phyloP scores from a whole-genome alignment of 2,888 invertebrate genomes.

The Fragum fragum region DNA sequence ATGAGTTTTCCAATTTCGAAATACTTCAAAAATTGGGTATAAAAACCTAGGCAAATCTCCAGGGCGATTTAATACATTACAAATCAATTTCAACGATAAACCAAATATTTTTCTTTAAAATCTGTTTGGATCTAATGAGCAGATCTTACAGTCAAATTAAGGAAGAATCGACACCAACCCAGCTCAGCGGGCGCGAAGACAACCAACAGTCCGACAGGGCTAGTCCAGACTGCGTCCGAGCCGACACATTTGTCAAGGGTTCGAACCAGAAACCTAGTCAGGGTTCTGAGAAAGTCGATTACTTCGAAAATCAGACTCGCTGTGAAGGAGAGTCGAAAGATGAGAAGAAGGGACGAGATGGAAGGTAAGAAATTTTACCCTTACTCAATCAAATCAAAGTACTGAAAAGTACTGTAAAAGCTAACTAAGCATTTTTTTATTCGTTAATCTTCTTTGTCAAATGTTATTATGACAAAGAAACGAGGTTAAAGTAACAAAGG shows the following conservation, averaged over 20 bases:
- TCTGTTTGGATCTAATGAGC: conserved; percentile 21
- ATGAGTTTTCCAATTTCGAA: conserved; percentile 19
- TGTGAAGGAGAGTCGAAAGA: not conserved
- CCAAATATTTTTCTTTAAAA: not conserved
- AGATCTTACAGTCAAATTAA: conserved; percentile 21
- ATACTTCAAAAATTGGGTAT: not conserved
- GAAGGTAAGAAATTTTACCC: conserved; percentile 11
- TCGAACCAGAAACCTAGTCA: conserved; percentile 5
- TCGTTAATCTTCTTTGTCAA: no score
- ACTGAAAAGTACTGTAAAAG: no score
- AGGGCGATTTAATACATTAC: not conserved
- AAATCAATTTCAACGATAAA: conserved; percentile 18
- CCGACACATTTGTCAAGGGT: not conserved
- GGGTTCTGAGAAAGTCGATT: not conserved
- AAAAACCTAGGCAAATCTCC: not conserved
- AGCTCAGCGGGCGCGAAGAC: conserved; percentile 11
- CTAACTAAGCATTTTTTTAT: no score
- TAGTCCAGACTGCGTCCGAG: not conserved
- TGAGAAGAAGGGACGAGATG: not conserved
- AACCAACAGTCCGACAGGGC: conserved; percentile 3
- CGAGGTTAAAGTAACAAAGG: no score
- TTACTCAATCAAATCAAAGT: no score
- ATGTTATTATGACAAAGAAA: no score
- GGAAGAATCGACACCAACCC: conserved; percentile 3
- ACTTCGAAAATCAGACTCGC: not conserved